These are phyloP conservation scores for Macrotrachela quadricornifera DNA, from an alignment of 1,140 invertebrate species.

Conservation along the genomic window DNA sequence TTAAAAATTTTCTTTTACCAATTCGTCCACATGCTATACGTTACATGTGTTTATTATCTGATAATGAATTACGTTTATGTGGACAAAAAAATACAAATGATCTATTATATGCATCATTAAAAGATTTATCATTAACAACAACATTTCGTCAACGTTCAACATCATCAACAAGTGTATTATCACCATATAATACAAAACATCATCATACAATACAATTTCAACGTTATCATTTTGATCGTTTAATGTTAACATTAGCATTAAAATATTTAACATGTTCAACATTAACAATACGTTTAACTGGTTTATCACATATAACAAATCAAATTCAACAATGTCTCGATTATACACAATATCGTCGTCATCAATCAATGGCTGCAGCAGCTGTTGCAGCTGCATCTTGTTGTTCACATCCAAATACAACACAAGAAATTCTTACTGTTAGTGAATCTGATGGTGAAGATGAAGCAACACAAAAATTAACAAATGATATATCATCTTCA, in stretches of 20 bases:
- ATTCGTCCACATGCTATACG: conserved; percentile 10
- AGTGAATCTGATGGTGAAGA: neutral
- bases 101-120: conserved; percentile 76
- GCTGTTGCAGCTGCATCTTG: neutral
- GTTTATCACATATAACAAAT: conserved; percentile 71
- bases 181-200: conserved; percentile 54
- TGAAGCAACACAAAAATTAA: neutral
- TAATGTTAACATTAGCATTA: conserved; percentile 67
- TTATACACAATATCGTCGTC: neutral
- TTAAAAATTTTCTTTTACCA: neutral
- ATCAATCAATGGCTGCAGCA: neutral
- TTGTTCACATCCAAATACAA: conserved; percentile 50
- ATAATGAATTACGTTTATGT: conserved; percentile 61
- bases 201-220: conserved; percentile 36
- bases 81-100: conserved; percentile 78
- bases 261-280: conserved; percentile 77
- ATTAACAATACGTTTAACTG: conserved; percentile 66
- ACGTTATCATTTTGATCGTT: conserved; percentile 38
- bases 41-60: conserved; percentile 73
- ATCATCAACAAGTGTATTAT: neutral
- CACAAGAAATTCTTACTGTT: conserved; percentile 44
- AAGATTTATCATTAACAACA: conserved; percentile 35
- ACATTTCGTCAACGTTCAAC: conserved; percentile 37
- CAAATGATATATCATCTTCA: neutral
- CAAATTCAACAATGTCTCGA: conserved; percentile 10